Conservation (phyloP, 2,797 vertebrate species). For the Tenualosa thibaudeaui region DNA sequence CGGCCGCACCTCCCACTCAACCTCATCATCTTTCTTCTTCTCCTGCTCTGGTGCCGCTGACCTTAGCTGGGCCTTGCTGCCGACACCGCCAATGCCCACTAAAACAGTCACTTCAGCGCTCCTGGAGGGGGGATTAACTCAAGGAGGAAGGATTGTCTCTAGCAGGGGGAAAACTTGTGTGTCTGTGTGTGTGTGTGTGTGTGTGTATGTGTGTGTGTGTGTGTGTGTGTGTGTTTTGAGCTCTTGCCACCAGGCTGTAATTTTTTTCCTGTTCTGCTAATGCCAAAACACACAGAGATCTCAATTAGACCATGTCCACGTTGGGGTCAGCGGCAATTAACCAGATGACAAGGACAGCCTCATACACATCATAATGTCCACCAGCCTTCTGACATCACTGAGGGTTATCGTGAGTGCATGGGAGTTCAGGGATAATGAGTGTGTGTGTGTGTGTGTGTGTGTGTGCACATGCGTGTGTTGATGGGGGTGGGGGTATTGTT, state of each 20-base stretch:
- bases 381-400: not conserved
- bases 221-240: not conserved
- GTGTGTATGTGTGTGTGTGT: not conserved
- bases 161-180: slow-evolving; percentile 45
- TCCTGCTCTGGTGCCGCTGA: slow-evolving; percentile 28
- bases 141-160: slow-evolving; percentile 45
- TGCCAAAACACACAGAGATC: not conserved
- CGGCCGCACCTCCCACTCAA: slow-evolving; percentile 15
- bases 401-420: not conserved
- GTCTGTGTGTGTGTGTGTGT: not conserved
- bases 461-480: not conserved
- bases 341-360: too few relatives aligned
- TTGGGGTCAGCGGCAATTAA: too few relatives aligned
- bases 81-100: slow-evolving; percentile 29
- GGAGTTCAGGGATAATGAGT: not conserved
- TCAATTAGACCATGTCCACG: too few relatives aligned
- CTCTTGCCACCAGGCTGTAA: not conserved
- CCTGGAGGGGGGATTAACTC: slow-evolving; percentile 46
- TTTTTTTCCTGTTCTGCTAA: not conserved
- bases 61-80: slow-evolving; percentile 33
- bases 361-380: not conserved
- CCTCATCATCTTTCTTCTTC: slow-evolving; percentile 32
- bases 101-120: slow-evolving; percentile 44
- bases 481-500: not conserved
- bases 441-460: not conserved